Evolutionary conservation across 92 coral and sea anemone species (phyloP), one percentile per base, ranked within the genome.

Genomic region (Palythoa heliodiscus): DNA sequence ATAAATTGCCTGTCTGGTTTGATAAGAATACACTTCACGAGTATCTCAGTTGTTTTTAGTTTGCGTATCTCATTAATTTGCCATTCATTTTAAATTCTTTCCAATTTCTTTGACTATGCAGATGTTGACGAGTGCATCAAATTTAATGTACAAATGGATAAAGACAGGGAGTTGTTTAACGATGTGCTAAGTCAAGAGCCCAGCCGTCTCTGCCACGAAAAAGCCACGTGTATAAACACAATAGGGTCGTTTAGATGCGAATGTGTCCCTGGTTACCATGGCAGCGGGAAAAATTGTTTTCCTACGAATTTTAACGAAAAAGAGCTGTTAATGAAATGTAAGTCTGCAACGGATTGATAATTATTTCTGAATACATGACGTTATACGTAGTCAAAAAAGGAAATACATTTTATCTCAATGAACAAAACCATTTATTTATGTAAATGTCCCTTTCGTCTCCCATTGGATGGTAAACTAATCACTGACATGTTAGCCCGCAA

Each of bases 171-270:
- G 58, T 83, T 79, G 23, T 76, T 83, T 74, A 88, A 92, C 76
- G 93, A 92, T 57, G 91, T 92, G 24, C 90, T 86, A 68, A 72
- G 40, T 38, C 84, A 53, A 73, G 84, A 77, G 38, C 86, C 84
- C 64, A 75, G 82, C 35, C 82, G 58, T 66, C 77, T 90, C 48
- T 94, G 98, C 77, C 93, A 94, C 87, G 83, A 77, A 20, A 88
- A 73, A 79, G 98, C 98, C 89, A 88, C 85, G 75, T 94, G 98
- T 89, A 13, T 88, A 78, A 94, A 94, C 87, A 90, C 92, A 54
- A 88, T 94, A 86, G 98, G 98, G 79, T 94, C 98, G 73, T 94
- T 90, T 87, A 82, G 75, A 77, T 94, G 98, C 92, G 91, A 92
- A 90, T 94, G 98, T 81, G 89, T 90, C 60, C 86, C 90, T 22